These are phyloP conservation scores for Trididemnum miniatum DNA, from an alignment of 23 tunicate genomes.

Conservation along the genomic window DNA sequence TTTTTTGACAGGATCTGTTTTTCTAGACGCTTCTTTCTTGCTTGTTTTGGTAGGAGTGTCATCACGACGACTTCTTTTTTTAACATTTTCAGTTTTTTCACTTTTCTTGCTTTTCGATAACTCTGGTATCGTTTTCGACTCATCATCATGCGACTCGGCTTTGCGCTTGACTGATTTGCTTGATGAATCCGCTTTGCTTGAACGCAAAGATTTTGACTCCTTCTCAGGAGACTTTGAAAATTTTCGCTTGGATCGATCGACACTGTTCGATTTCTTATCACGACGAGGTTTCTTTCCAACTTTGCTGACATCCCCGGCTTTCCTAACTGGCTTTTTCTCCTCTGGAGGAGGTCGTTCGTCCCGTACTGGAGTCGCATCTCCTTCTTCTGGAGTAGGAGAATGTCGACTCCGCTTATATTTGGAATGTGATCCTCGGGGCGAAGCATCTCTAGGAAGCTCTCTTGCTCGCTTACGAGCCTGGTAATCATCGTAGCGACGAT, in stretches of 20 bases:
- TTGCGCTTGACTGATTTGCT: constrained; percentile 7
- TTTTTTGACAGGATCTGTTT: background rate
- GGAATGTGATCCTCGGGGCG: constrained; percentile 1
- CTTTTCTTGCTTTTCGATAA: constrained; percentile 2
- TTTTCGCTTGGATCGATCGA: background rate
- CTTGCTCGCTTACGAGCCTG: constrained; percentile 7
- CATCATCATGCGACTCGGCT: constrained; percentile 9
- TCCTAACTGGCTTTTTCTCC: constrained; percentile 1
- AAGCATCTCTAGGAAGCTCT: background rate
- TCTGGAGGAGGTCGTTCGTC: constrained; percentile 77
- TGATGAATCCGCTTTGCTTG: constrained; percentile 1
- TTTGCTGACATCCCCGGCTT: constrained; percentile 29
- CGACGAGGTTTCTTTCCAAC: constrained; percentile 37
- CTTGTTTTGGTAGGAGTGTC: background rate
- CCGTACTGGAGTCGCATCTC: constrained; percentile 91
- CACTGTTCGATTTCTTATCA: background rate
- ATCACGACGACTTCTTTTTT: background rate
- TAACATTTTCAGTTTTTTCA: background rate
- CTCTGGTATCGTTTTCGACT: background rate
- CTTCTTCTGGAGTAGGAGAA: constrained; percentile 41
- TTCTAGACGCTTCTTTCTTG: background rate
- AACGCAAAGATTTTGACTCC: constrained; percentile 16
- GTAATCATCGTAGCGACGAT: constrained; percentile 18
- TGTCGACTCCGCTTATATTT: background rate
- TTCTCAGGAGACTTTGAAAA: background rate